These are phyloP conservation scores for Tangara arthus DNA, from an alignment of 2,797 vertebrate genomes.

Conservation along the genomic window DNA sequence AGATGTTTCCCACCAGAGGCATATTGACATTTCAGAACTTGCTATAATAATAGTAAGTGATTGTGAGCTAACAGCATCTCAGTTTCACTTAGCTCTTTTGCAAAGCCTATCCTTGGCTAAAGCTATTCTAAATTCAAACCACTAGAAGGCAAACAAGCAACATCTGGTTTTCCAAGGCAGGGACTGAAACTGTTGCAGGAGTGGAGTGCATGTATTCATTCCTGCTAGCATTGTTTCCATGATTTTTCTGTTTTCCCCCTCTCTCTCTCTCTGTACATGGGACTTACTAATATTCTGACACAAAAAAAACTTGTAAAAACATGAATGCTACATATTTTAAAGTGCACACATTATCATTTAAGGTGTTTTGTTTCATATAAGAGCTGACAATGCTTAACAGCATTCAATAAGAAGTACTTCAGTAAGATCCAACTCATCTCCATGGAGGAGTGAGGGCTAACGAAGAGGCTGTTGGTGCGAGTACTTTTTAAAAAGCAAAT, in stretches of 20 bases:
- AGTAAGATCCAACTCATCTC: not conserved
- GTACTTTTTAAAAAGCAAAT: not conserved
- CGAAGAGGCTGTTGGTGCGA: fast-evolving
- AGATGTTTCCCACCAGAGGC: constrained; percentile 1
- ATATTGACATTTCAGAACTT: constrained; percentile 8
- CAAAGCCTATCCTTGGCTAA: not conserved
- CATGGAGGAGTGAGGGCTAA: not conserved
- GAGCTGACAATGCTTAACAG: not conserved
- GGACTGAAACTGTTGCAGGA: not conserved
- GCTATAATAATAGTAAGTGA: not conserved
- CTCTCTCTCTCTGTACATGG: not conserved
- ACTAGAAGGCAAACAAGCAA: constrained; percentile 62
- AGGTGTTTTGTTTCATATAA: not conserved
- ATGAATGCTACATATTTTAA: not conserved
- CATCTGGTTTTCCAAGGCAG: not conserved
- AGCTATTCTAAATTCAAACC: constrained; percentile 47
- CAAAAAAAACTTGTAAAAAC: not conserved
- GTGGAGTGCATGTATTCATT: not conserved
- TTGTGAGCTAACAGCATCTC: not conserved
- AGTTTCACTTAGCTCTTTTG: not conserved
- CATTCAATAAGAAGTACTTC: not conserved
- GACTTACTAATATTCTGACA: not conserved
- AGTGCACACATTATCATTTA: not conserved
- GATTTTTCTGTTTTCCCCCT: not conserved
- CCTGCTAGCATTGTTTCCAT: not conserved